Base-by-base conservation (phyloP, 2,797 vertebrate species). In the Neosilurus hyrtlii region DNA sequence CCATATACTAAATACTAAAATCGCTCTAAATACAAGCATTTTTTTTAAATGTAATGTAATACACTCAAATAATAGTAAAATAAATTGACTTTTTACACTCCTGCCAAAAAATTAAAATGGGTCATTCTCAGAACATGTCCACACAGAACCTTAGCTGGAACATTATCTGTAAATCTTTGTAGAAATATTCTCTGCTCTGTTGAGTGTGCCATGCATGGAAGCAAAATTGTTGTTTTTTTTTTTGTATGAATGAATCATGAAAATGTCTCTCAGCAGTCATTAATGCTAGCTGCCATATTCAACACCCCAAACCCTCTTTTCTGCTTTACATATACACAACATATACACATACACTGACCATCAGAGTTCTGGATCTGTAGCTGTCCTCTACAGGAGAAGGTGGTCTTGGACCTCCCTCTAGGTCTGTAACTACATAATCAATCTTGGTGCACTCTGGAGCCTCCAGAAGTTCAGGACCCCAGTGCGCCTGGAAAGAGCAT, bases 351-450 rank as follows among this genome's bases (percentile, higher is more conserved):
- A 80, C 86, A 94, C 94, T 93, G 87, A 95, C 94, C 0, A 84
- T 90, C 61, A 95, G 92, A 0, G 62, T 77, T 86, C 80, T 95
- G 80, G 83, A 91, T 56, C 83, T 92, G 90, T 96, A 97, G 66
- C 88, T 89, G 11, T 97, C 93, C 15, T 98, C 97, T 0, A 94
- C 87, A 14, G 88, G 91, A 30, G 96, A 94, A 0, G 81, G 89
- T 10, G 97, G 97, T 56, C 83, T 94, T 0, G 96, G 96, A 1
- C 96, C 96, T 10, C 97, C 97, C 0, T 89, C 61, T 10, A 99
- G 94, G 88, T 95, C 92, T 35, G 94, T 97, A 85, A 99, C 96
- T 2, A 87, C 80, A 2, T 96, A 97, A 84, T 96, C 91, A 57
- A 98, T 93, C 84, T 91, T 86, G 0, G 96, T 98, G 89, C 96